Evolutionary conservation across 2,888 invertebrate genomes (phyloP).

Genomic region (Agrotis segetum): DNA sequence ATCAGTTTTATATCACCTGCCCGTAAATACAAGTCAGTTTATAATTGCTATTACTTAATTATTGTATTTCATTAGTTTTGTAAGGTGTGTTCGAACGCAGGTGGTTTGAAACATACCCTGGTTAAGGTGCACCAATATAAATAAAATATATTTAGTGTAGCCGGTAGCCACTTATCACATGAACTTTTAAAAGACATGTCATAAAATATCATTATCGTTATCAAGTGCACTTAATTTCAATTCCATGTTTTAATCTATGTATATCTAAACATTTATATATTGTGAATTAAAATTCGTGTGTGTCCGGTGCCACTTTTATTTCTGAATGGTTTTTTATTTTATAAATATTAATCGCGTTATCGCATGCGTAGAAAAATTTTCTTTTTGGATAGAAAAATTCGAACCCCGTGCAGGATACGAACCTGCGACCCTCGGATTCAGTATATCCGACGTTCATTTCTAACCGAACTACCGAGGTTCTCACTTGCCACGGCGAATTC

Average conservation of each 20-base stretch:
- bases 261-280: slow-evolving; percentile 1
- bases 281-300: not conserved
- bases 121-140: not conserved
- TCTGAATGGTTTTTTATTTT: not conserved
- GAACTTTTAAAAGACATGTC: slow-evolving; percentile 12
- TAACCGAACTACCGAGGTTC: too few species aligned
- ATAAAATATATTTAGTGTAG: not conserved
- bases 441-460: too few species aligned
- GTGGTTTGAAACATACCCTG: slow-evolving; percentile 19
- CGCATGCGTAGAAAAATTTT: too few species aligned
- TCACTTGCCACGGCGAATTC: too few species aligned
- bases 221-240: slow-evolving; percentile 27
- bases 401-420: too few species aligned
- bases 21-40: slow-evolving; percentile 4
- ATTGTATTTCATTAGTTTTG: slow-evolving; percentile 28
- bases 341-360: too few species aligned
- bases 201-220: slow-evolving; percentile 29
- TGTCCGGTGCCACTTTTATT: not conserved
- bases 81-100: slow-evolving; percentile 45
- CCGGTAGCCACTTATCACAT: not conserved
- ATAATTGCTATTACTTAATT: slow-evolving; percentile 23
- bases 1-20: slow-evolving; percentile 37
- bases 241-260: slow-evolving; percentile 21
- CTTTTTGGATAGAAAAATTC: too few species aligned
- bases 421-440: too few species aligned